Evolutionary conservation across 2,888 invertebrate genomes (phyloP).

Genomic region (Orthonevra nobilis): DNA sequence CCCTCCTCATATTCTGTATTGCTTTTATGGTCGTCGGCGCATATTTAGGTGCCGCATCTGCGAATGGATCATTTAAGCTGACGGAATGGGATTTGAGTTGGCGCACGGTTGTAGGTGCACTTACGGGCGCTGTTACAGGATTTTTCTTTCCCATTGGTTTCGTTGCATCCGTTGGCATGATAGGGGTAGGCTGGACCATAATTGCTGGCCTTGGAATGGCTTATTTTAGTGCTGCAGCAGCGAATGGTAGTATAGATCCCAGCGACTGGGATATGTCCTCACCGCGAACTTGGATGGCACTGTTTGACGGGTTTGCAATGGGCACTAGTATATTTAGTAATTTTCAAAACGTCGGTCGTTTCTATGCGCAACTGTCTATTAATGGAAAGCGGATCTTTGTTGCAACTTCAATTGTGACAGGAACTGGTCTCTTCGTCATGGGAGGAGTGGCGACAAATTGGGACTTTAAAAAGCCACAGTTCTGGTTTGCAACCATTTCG

Average conservation of each 20-base stretch:
- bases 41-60: conserved; percentile 33
- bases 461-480: conserved; percentile 11
- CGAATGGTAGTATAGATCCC: conserved; percentile 7
- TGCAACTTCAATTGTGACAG: neutral
- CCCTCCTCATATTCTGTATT: no score
- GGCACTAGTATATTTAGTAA: neutral
- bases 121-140: conserved; percentile 18
- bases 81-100: conserved; percentile 5
- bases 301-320: conserved; percentile 28
- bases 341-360: neutral
- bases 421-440: conserved; percentile 13
- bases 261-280: conserved; percentile 20
- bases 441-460: conserved; percentile 24
- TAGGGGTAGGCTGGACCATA: neutral
- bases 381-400: conserved; percentile 1
- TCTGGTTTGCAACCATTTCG: conserved; percentile 14
- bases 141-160: conserved; percentile 3
- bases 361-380: neutral
- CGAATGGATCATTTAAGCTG: neutral
- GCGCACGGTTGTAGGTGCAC: neutral
- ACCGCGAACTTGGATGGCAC: conserved; percentile 13
- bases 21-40: conserved; percentile 23
- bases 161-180: neutral
- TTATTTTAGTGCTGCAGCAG: conserved; percentile 4
- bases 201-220: neutral